Base-by-base conservation (phyloP, 2,888 invertebrate species). In the Cryptus viduatorius region DNA sequence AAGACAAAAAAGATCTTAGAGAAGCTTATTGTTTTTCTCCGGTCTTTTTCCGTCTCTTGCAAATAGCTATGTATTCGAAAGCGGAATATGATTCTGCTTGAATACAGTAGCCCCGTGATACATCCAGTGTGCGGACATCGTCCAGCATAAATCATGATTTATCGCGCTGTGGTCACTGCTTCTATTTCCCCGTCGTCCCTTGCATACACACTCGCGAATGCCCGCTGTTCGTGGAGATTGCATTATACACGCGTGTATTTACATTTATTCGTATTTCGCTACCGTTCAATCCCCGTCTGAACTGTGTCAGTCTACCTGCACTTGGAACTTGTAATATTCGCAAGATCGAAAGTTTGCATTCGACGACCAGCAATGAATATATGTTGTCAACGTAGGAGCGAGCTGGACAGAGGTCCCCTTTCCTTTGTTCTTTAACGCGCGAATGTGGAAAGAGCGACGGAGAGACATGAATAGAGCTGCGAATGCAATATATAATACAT, bases 81-180 rank as follows among this genome's bases (percentile, higher is more conserved):
- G 61, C 31, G 44, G 73, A 73, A 73, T 73, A 73, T 46, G 46
- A 73, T 73, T 61, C 46, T 16, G 37, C 46, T 61, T 31, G 73
- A 46, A 59, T 48, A 29, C 46, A 50, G 24, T 24, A 56, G 42
- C 12, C 24, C 24, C 56, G 24, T 29, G 56, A 56, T 24, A 14
- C 56, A 44, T 42, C 24, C 31, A 69, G n/a, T 69, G 69, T 50
- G 53, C 50, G 56, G 56, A 72, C 59, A 44, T 24, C 44, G 72
- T 56, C 72, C 14, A 19, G 56, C 72, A 56, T 72, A 72, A 72
- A 72, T 72, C 59, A 72, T 72, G 72, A 72, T 72, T 72, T 72
- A 72, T 72, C 44, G 42, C 59, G 44, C 59, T 4, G 24, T 56
- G 24, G 59, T 42, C 72, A 59, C 59, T 44, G 59, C 42, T 72